phyloP scores from a whole-genome alignment of 2,113 vertebrate species.

The Rutilus rutilus region DNA sequence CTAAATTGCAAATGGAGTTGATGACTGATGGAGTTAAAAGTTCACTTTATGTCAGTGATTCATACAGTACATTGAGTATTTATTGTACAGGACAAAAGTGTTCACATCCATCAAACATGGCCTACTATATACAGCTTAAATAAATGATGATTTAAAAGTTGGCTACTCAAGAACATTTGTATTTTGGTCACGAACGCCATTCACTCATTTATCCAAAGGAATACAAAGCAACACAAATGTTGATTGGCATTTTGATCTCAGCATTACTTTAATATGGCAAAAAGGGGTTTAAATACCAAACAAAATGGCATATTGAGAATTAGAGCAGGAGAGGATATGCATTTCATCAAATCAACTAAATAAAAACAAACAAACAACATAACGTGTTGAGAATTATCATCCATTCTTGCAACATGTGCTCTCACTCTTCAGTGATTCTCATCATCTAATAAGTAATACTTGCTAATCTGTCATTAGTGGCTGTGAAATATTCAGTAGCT shows the following conservation, averaged over 20 bases:
- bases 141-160: slow-evolving; percentile 35
- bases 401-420: slow-evolving; percentile 45
- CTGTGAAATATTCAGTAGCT: slow-evolving; percentile 39
- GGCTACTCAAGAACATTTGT: slow-evolving; percentile 31
- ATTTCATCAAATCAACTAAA: slow-evolving; percentile 29
- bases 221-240: slow-evolving; percentile 39
- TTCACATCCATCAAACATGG: slow-evolving; percentile 43
- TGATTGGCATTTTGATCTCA: slow-evolving; percentile 42
- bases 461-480: slow-evolving; percentile 49
- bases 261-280: slow-evolving; percentile 50
- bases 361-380: slow-evolving; percentile 44
- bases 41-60: slow-evolving; percentile 30
- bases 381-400: slow-evolving; percentile 50
- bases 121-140: slow-evolving; percentile 48
- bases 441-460: slow-evolving; percentile 42
- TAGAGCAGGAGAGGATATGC: slow-evolving; percentile 27
- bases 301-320: slow-evolving; percentile 42
- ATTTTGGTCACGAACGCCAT: not conserved
- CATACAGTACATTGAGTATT: slow-evolving; percentile 49
- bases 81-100: slow-evolving; percentile 15
- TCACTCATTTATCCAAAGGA: slow-evolving; percentile 13
- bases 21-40: not conserved
- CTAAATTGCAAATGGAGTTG: slow-evolving; percentile 40
- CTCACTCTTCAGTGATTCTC: slow-evolving; percentile 42
- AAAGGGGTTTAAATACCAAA: slow-evolving; percentile 46